Conservation (phyloP, 1,140 invertebrate species). For the Colletes gigas region DNA sequence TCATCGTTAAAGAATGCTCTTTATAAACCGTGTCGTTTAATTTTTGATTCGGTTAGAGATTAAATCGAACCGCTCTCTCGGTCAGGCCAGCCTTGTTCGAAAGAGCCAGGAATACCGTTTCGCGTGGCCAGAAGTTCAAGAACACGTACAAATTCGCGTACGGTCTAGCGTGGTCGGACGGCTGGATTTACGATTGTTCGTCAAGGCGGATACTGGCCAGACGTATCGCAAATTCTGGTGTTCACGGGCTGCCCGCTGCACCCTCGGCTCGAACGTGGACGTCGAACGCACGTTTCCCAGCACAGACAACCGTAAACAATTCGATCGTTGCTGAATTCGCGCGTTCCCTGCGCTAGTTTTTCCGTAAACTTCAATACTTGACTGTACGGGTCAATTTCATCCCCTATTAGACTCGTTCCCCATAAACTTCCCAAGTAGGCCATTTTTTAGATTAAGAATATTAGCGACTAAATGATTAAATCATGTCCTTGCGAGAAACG, state of each 20-base stretch:
- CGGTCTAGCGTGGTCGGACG: not conserved
- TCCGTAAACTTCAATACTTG: no score
- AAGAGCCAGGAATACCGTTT: not conserved
- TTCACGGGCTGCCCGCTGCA: not conserved
- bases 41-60: not conserved
- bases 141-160: not conserved
- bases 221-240: not conserved
- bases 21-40: no score
- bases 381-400: no score
- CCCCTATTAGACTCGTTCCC: no score
- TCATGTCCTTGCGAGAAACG: no score
- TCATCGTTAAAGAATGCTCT: no score
- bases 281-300: not conserved
- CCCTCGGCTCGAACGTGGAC: not conserved
- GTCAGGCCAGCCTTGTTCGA: not conserved
- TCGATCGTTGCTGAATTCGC: not conserved
- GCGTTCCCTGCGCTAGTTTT: no score
- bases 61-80: not conserved
- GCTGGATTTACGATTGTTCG: slow-evolving; percentile 21
- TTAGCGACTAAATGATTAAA: no score
- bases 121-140: not conserved
- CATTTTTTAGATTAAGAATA: no score
- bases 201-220: not conserved
- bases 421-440: no score
- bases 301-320: not conserved